These are phyloP conservation scores for Danio rerio DNA, from an alignment of 2,113 vertebrate genomes.

Conservation along the genomic window DNA sequence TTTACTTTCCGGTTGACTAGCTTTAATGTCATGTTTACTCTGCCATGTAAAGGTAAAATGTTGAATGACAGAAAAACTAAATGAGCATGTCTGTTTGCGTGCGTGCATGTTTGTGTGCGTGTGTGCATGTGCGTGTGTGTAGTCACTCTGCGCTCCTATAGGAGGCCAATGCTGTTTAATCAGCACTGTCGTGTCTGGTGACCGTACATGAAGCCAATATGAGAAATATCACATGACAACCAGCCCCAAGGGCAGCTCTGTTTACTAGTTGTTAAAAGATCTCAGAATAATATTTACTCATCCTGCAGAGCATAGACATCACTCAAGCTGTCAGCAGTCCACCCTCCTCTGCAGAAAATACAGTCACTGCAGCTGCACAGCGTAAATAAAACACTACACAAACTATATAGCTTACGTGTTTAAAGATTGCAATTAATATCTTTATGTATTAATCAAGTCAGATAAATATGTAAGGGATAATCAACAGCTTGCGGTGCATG, in stretches of 20 bases:
- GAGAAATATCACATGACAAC: constrained; percentile 63
- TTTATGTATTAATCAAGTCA: too few relatives aligned
- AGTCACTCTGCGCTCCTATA: constrained; percentile 25
- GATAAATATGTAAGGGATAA: too few relatives aligned
- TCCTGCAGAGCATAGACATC: constrained; percentile 61
- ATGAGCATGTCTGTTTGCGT: constrained; percentile 2
- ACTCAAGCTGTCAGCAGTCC: constrained; percentile 56
- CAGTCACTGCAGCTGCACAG: not conserved
- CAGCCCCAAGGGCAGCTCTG: constrained; percentile 56
- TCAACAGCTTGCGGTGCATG: too few relatives aligned
- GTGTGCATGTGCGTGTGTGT: not conserved
- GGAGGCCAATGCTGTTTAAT: constrained; percentile 40
- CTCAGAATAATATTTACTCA: constrained; percentile 71
- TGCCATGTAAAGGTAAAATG: constrained; percentile 2
- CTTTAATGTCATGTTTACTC: not conserved
- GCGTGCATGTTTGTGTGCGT: constrained; percentile 26
- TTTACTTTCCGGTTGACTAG: not conserved
- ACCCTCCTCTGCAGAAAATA: not conserved
- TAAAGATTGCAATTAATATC: too few relatives aligned
- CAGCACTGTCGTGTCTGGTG: constrained; percentile 25
- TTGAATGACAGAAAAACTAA: constrained; percentile 15
- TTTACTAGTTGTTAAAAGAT: constrained; percentile 62
- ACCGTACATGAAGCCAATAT: constrained; percentile 39
- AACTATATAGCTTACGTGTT: too few relatives aligned
- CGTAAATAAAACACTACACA: not conserved